Evolutionary conservation across 1,140 invertebrate species (phyloP), one percentile per base, ranked within the genome.

Genomic region (Mycetomoellerius zeteki): DNA sequence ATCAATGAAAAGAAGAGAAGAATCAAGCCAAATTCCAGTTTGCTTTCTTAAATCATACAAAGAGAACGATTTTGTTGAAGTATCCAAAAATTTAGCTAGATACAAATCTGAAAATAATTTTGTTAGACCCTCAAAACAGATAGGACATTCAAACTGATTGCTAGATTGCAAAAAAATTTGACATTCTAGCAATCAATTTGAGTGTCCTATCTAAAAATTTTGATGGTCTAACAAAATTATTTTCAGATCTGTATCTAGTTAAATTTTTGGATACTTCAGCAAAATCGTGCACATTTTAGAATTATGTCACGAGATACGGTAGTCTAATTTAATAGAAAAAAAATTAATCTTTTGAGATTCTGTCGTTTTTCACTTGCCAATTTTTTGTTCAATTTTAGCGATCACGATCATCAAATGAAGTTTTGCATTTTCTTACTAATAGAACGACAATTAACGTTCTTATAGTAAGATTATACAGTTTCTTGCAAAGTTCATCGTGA

Each of bases 361-460:
- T 30, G 1, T 65, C 5, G 33, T 50, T 24, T 65, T 65, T 47
- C 5, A 50, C 2, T 78, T 64, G 24, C n/a, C 4, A 33, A 14
- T n/a, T n/a, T n/a, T n/a, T n/a, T 64, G 6, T 7, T 33, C n/a
- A 47, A 33, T 52, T 12, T 52, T 14, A 37, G 30, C 4, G 14
- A 37, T 16, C 27, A 4, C n/a, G 24, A 1, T 0, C 7, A 33
- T 65, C 33, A 30, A 78, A 47, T 64, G 14, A 65, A 78, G 24
- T 65, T 19, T 64, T 19, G 7, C 8, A 21, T 80, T 30, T 77
- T 80, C 19, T 47, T 65, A 67, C 14, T 43, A 37, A 80, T 37
- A 50, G 62, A 78, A 37, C 7, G 47, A 19, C 62, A 69, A 80
- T 80, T 69, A 80, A 14, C n/a, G 47, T 69, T 80, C 43, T 67